A percentile compares a stretch with the other conserved stretches of the same genome.
Conservation (phyloP, 1,140 invertebrate species). For the Thrips palmi region DNA sequence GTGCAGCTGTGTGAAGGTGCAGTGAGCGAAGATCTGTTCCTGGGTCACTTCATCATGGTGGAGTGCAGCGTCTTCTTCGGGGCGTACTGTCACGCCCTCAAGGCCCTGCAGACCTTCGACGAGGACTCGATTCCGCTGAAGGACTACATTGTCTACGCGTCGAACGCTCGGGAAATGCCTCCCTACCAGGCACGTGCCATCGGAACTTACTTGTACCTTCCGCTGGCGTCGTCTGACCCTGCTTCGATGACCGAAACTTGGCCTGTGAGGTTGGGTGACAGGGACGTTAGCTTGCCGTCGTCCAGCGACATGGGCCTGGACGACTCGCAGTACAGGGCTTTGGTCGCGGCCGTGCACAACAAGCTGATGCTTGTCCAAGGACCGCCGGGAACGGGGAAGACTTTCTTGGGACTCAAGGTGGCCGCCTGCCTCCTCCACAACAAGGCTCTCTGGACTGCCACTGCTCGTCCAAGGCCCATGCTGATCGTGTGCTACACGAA, state of each 20-base stretch:
- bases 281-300: slow-evolving; percentile 24
- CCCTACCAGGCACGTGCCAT: too few relatives aligned
- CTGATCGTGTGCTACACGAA: slow-evolving; percentile 72
- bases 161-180: slow-evolving; percentile 13
- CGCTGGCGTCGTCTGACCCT: too few relatives aligned
- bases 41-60: slow-evolving; percentile 33
- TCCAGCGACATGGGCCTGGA: slow-evolving; percentile 28
- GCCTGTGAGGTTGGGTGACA: slow-evolving; percentile 19
- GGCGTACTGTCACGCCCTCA: slow-evolving; percentile 42
- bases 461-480: too few relatives aligned
- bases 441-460: too few relatives aligned
- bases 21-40: slow-evolving; percentile 22
- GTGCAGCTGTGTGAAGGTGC: slow-evolving; percentile 25
- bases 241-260: slow-evolving; percentile 1
- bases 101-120: slow-evolving; percentile 32
- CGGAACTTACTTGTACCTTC: background rate
- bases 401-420: slow-evolving; percentile 48
- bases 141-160: slow-evolving; percentile 36
- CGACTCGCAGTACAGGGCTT: slow-evolving; percentile 35
- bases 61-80: slow-evolving; percentile 48
- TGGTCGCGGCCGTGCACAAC: slow-evolving; percentile 32
- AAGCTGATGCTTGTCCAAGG: slow-evolving; percentile 61
- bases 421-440: slow-evolving; percentile 36
- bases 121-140: slow-evolving; percentile 37
- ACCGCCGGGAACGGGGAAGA: slow-evolving; percentile 66